These are phyloP conservation scores for Bolinopsis microptera DNA, from an alignment of 37 sponge, comb jelly and placozoan genomes.

Conservation along the genomic window DNA sequence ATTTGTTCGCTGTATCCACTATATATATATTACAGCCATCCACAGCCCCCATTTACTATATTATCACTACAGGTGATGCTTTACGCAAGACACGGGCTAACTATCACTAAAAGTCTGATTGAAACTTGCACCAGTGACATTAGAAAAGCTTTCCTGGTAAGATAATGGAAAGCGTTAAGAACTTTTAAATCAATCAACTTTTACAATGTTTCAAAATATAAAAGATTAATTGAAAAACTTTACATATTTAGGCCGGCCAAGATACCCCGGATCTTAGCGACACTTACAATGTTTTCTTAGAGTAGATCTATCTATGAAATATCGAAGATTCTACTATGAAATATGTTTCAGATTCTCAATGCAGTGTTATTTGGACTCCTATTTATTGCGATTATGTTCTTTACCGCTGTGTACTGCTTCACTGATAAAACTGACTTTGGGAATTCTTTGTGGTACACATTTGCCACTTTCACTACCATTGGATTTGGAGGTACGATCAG, in stretches of 20 bases:
- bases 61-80: slow-evolving; percentile 27
- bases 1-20: too few species aligned
- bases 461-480: slow-evolving; percentile 61
- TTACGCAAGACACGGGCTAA: background rate
- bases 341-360: background rate
- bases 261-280: too few species aligned
- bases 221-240: too few species aligned
- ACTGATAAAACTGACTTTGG: background rate
- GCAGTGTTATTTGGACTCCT: background rate
- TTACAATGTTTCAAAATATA: too few species aligned
- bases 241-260: too few species aligned
- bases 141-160: background rate
- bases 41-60: background rate
- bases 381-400: background rate
- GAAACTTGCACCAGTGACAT: background rate
- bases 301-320: too few species aligned
- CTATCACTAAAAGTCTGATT: background rate
- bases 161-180: too few species aligned
- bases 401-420: slow-evolving; percentile 4
- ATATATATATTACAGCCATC: too few species aligned
- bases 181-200: too few species aligned
- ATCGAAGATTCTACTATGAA: too few species aligned
- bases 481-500: slow-evolving; percentile 44
- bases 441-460: slow-evolving; percentile 33
- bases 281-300: too few species aligned